Evolutionary conservation across 1,140 invertebrate genomes (phyloP), one percentile per base, ranked within the genome.

Genomic region (Pseudomyrmex sp.): DNA sequence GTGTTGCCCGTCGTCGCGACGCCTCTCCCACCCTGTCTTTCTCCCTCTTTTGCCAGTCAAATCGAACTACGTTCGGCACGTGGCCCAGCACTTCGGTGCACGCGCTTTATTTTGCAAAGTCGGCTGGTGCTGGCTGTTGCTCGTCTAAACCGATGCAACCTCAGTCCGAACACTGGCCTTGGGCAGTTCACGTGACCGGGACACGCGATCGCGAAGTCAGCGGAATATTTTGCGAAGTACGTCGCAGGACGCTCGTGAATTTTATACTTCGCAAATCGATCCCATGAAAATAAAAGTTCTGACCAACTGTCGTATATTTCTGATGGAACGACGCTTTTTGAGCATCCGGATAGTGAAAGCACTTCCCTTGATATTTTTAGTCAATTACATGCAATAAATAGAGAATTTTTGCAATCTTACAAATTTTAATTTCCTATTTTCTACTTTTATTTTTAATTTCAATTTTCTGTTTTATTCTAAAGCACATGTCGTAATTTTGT

Each of bases 1-100:
- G 89, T 92, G 90, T 92, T 90, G 88, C 85, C 90, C 89, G 89
- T 83, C 91, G 88, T 91, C 77, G 88, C 87, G 86, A 90, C 88
- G 91, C 87, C 88, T 85, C 62, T 77, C 83, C 76, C 65, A 52
- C 52, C 62, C 35, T 72, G 46, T 70, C n/a, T 12, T 80, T 56
- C 20, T 62, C 20, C 70, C 56, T 63, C 61, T 74, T 52, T 80
- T 70, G 13, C 18, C 54, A 84, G 62, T 59, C 54, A 65, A 59
- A 68, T 63, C 50, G 86, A 85, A 77, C 80, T 83, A 84, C 87
- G 76, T 82, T 87, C 79, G 85, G 80, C 92, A 92, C 92, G 91
- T 92, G 91, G 87, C 86, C 54, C 54, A 48, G 70, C 68, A 85
- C 88, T 85, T 85, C 58, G 85, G 83, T 61, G 84, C 65, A 80